Evolutionary conservation across 2,113 vertebrate species (phyloP).

Genomic region (Rynchops niger): DNA sequence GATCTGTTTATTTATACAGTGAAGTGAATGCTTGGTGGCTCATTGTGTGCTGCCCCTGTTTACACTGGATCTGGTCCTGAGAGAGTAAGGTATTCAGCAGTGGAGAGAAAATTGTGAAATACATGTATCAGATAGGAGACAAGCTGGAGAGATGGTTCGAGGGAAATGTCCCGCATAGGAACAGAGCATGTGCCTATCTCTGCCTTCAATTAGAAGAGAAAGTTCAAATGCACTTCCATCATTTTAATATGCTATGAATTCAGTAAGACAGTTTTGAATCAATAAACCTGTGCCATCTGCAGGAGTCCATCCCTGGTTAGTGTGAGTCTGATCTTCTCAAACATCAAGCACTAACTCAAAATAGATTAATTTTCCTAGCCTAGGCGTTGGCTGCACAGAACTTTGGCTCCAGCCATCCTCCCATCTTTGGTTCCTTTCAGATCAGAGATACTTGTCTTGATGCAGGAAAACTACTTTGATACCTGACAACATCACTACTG

Average conservation of each 20-base stretch:
- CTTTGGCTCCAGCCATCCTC: background rate
- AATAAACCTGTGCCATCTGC: background rate
- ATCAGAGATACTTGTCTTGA: background rate
- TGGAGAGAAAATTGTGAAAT: background rate
- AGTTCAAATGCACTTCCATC: background rate
- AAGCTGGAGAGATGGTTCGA: background rate
- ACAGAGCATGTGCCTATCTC: background rate
- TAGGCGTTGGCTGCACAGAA: background rate
- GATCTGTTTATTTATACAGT: background rate
- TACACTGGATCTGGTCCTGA: background rate
- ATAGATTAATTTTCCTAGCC: background rate
- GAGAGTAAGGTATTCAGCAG: fast-evolving
- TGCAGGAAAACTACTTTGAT: background rate
- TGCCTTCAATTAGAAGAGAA: background rate
- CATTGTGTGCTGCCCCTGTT: background rate
- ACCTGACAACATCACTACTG: background rate
- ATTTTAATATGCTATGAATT: background rate
- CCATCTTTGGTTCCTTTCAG: background rate
- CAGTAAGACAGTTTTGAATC: background rate
- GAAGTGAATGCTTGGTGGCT: background rate
- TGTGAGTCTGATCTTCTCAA: background rate
- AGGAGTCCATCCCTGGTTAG: background rate
- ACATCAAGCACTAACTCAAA: background rate
- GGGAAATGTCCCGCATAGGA: background rate
- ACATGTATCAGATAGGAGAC: background rate